Evolutionary conservation across 2,113 vertebrate species (phyloP), one percentile per base, ranked within the genome.

Genomic region (Paedocypris sp.): DNA sequence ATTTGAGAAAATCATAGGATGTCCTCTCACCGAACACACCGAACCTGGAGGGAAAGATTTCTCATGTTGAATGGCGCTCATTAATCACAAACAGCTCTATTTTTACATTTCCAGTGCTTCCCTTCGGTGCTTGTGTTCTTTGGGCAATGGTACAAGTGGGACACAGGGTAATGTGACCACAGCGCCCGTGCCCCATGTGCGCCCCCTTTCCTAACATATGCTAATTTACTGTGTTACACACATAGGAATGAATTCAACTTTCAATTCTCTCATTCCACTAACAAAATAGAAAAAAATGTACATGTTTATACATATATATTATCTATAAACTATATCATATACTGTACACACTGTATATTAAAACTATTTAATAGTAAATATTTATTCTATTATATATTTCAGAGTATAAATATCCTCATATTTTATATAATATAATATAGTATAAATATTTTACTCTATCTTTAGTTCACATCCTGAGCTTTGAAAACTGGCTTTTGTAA

Each of bases 21-120:
- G n/a, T n/a, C 22, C 29, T 32, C 13, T 15, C 11, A 43, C 6
- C 20, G 50, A 4, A 51, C 45, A 20, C 9, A 5, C 2, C 26
- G 13, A 42, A 71, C 50, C 73, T 42, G 18, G 9, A 46, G 66
- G 58, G 6, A 62, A 62, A 69, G 62, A 70, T 33, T 57, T 45
- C 71, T 76, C 74, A 79, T 79, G 39, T 77, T 50, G 70, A 76
- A 74, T 74, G 53, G 53, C 75, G 70, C 64, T n/a, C n/a, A n/a
- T n/a, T 39, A 58, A 69, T 67, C 51, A 64, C 29, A 66, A 73
- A 59, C 51, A 29, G n/a, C 25, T 71, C 69, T 77, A 79, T 79
- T 80, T 73, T 76, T 73, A 60, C 20, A 41, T 15, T 35, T 41
- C 31, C 6, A 16, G 6, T 35, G 8, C 16, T 38, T 18, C 13